Evolutionary conservation across 2,797 vertebrate species (phyloP).

Genomic region (Cirrhinus mrigala): DNA sequence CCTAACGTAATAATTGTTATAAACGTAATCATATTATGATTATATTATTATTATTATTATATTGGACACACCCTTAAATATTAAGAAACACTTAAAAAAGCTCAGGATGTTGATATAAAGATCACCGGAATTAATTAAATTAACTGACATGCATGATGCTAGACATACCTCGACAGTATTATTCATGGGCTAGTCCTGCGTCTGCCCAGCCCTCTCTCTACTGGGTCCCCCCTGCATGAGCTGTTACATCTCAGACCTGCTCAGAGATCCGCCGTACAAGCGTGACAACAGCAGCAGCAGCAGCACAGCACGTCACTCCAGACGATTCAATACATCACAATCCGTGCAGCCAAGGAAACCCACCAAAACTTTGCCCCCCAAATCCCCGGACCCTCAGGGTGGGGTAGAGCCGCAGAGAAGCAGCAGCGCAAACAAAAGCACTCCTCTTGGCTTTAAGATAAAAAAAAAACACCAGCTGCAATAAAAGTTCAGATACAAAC

Average conservation of each 20-base stretch:
- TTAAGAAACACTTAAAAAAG: background rate
- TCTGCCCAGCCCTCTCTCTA: constrained; percentile 5
- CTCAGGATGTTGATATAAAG: background rate
- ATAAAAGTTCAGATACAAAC: constrained; percentile 63
- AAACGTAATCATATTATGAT: background rate
- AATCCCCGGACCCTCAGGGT: constrained; percentile 64
- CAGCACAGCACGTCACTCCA: constrained; percentile 43
- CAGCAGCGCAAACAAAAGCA: constrained; percentile 73
- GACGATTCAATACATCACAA: constrained; percentile 32
- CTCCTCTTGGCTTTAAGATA: constrained; percentile 75
- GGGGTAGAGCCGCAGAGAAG: constrained; percentile 47
- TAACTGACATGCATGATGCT: background rate
- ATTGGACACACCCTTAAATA: too few relatives aligned
- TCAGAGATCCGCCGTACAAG: constrained; percentile 40
- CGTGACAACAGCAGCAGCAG: constrained; percentile 47
- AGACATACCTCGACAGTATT: background rate
- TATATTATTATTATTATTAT: background rate
- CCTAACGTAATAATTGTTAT: background rate
- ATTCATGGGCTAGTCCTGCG: constrained; percentile 1
- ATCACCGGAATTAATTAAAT: background rate
- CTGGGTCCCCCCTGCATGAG: constrained; percentile 42
- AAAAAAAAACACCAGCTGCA: constrained; percentile 64
- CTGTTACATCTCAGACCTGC: background rate
- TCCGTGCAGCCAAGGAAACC: constrained; percentile 76
- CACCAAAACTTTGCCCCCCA: constrained; percentile 68